These are phyloP conservation scores for Cololabis saira DNA, from an alignment of 2,113 vertebrate species.

Conservation along the genomic window DNA sequence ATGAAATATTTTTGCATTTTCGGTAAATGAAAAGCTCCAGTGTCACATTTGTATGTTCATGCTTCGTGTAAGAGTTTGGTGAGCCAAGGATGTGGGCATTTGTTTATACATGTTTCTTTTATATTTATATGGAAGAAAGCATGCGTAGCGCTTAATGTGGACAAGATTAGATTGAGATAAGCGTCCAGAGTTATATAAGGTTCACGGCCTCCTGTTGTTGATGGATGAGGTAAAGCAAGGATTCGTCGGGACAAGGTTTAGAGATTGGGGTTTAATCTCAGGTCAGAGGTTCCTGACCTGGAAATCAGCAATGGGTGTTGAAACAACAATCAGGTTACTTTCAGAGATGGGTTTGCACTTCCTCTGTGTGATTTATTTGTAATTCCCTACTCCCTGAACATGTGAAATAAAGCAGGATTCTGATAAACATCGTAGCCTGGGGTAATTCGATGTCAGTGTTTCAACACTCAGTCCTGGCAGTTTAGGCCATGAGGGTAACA, in stretches of 20 bases:
- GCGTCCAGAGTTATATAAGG: conserved; percentile 36
- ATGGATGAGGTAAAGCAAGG: conserved; percentile 41
- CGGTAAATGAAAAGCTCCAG: too few relatives aligned
- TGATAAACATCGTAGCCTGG: background rate
- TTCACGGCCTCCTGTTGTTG: conserved; percentile 24
- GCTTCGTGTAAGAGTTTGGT: background rate
- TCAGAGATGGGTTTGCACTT: conserved; percentile 29
- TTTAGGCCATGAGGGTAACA: conserved; percentile 1
- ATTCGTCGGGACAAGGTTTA: conserved; percentile 42
- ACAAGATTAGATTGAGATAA: conserved; percentile 56
- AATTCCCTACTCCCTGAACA: conserved; percentile 15
- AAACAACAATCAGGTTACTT: conserved; percentile 44
- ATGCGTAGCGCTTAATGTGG: conserved; percentile 27
- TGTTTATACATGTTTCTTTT: conserved; percentile 22
- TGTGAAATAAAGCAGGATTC: conserved; percentile 8
- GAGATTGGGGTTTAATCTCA: conserved; percentile 22
- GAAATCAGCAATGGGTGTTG: conserved; percentile 49
- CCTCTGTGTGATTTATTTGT: conserved; percentile 52
- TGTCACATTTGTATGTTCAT: too few relatives aligned
- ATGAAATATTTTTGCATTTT: background rate
- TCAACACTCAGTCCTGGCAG: conserved; percentile 15
- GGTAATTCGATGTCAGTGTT: conserved; percentile 14
- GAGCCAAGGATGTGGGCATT: background rate
- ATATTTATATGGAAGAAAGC: conserved; percentile 28
- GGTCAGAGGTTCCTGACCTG: conserved; percentile 42